Evolutionary conservation across 1,140 invertebrate genomes (phyloP), one percentile per base, ranked within the genome.

Genomic region (Philopotamus ludificatus): DNA sequence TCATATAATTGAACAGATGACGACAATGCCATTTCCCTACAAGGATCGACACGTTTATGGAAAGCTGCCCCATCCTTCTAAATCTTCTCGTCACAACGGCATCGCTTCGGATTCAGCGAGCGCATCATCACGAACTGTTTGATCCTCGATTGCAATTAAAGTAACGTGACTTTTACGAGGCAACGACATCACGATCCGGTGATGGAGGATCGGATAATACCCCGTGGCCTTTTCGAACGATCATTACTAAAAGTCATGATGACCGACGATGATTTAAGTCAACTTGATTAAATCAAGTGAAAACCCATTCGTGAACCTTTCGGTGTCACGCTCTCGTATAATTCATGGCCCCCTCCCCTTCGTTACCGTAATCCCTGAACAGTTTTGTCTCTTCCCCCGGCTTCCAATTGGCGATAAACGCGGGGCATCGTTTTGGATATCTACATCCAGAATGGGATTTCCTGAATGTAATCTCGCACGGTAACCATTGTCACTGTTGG

Each of bases 161-260:
- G 44, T 47, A 47, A 47, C 44, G 44, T 47, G 44, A 47, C 44
- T 47, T 47, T 47, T 47, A 47, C 44, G 44, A 47, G 44, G 10
- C 44, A 47, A 16, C 44, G 18, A 20, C 44, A 20, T 47, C 44
- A 47, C 44, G 44, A 47, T 15, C 28, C 28, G 12, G 4, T 12
- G 28, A 12, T 12, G 28, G 12, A 34, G 28, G 12, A 34, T 34
- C 28, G 12, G 28, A 34, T 34, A 34, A 34, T 34, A 7, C 28
- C 28, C 12, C 12, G 28, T 12, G 28, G 28, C 28, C 28, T 34
- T 34, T 34, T 34, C 28, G 28, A 34, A 12, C 28, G 28, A 34
- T 34, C 28, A 34, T 34, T 34, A 34, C 28, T 4, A 34, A 12
- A 7, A 34, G 4, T 12, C 4, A 4, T 34, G 28, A 7, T 34